Evolutionary conservation across 1,140 invertebrate genomes (phyloP).

Genomic region (Papilio aristodemus): DNA sequence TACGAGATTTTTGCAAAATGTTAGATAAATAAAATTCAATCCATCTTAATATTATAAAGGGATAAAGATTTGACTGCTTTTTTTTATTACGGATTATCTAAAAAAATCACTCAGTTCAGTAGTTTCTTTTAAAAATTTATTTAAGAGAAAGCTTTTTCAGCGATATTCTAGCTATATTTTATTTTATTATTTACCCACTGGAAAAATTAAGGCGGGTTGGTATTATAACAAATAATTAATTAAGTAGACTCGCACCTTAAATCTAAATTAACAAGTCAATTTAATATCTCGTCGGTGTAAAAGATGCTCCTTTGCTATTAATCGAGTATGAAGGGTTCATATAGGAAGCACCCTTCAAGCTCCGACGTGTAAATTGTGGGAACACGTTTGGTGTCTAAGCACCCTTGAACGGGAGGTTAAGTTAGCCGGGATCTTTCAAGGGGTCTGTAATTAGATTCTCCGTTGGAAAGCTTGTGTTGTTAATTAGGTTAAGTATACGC

Average conservation of each 20-base stretch:
- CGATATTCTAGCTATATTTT: no score
- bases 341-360: constrained; percentile 37
- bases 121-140: no score
- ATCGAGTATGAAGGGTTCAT: constrained; percentile 35
- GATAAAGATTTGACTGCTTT: no score
- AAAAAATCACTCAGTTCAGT: no score
- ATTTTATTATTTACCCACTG: no score
- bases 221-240: no score
- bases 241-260: neutral
- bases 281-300: constrained; percentile 4
- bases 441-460: constrained; percentile 41
- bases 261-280: neutral
- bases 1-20: no score
- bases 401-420: constrained; percentile 35
- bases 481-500: constrained; percentile 17
- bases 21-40: no score
- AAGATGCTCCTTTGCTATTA: constrained; percentile 24
- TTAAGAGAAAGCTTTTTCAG: no score
- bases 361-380: constrained; percentile 44
- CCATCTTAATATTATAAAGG: no score
- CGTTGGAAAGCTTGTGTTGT: constrained; percentile 19
- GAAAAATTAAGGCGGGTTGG: no score
- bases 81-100: no score
- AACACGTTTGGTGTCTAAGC: constrained; percentile 43
- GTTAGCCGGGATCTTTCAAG: constrained; percentile 38